These are phyloP conservation scores for Lissonota sp. DNA, from an alignment of 2,888 invertebrate species.

Conservation along the genomic window DNA sequence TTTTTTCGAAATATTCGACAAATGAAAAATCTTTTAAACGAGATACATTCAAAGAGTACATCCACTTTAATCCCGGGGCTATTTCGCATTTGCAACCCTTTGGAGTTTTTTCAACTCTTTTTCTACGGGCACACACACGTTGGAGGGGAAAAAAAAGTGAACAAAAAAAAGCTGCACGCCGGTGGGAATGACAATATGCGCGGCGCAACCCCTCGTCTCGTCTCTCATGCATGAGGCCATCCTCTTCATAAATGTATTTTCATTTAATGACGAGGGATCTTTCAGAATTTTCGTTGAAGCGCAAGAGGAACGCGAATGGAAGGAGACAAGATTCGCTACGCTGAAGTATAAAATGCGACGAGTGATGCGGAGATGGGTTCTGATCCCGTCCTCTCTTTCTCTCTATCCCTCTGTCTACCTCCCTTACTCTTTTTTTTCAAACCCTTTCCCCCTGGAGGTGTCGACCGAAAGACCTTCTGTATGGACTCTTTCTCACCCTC, in stretches of 20 bases:
- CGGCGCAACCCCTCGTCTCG: slow-evolving; percentile 27
- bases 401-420: slow-evolving; percentile 3
- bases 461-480: slow-evolving; percentile 29
- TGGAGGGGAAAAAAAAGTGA: too few species aligned
- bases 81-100: too few species aligned
- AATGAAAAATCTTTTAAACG: too few species aligned
- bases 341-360: slow-evolving; percentile 1
- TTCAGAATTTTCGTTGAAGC: slow-evolving; percentile 21
- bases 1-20: too few species aligned
- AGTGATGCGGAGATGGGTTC: slow-evolving; percentile 26
- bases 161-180: background rate
- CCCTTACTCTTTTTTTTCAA: background rate
- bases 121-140: too few species aligned
- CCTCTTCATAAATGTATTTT: slow-evolving; percentile 63
- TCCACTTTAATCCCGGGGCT: too few species aligned
- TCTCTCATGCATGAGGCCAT: slow-evolving; percentile 7
- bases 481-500: slow-evolving; percentile 22
- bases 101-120: too few species aligned
- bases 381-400: slow-evolving; percentile 32
- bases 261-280: slow-evolving; percentile 63
- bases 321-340: slow-evolving; percentile 28
- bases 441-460: slow-evolving; percentile 19
- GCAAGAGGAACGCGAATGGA: background rate
- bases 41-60: too few species aligned
- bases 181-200: slow-evolving; percentile 39